Evolutionary conservation across 2,888 invertebrate species (phyloP), one percentile per base, ranked within the genome.

Genomic region (Lydus trimaculatus): DNA sequence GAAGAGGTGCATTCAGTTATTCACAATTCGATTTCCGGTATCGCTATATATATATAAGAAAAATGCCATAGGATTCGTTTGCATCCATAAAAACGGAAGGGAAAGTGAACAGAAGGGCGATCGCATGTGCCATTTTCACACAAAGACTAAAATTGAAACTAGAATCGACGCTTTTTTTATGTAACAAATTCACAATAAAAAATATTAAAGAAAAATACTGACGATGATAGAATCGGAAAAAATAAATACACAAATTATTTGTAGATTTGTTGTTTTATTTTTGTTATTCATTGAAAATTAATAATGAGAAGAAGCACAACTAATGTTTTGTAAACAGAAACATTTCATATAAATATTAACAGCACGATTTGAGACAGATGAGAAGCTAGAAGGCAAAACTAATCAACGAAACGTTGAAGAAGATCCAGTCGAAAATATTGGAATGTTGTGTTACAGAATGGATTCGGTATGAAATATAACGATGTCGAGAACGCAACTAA

Each of bases 131-230:
- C 68, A 58, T 66, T 66, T 71, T 70, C 69, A 69, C 68, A 67
- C 58, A 58, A 59, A 63, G 71, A 60, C 61, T 65, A 58, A 64
- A 64, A 60, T 64, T 64, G 31, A 58, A 61, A 62, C 62, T 36
- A 17, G 58, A 58, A 48, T 56, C 52, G 68, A n/a, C 31, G 61
- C n/a, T 2, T 43, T 43, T 43, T 17, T 31, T 52, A 33, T 69
- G 70, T 72, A 70, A 73, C 72, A 73, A 72, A 73, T 73, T 72
- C 66, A 73, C 61, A 61, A 61, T 65, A 64, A 70, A 64, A 69
- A 68, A 70, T 70, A 71, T 71, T 25, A 67, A 39, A 58, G 62
- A 69, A 69, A 59, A 48, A 31, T 31, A 59, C 31, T 1, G 6
- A 43, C 4, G 25, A 8, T 25, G 31, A 28, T 15, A 20, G 31